Percentiles rank a stretch among this genome's conserved stretches.
These are phyloP conservation scores for Leptinotarsa texana DNA, from an alignment of 1,140 invertebrate species.

Conservation along the genomic window DNA sequence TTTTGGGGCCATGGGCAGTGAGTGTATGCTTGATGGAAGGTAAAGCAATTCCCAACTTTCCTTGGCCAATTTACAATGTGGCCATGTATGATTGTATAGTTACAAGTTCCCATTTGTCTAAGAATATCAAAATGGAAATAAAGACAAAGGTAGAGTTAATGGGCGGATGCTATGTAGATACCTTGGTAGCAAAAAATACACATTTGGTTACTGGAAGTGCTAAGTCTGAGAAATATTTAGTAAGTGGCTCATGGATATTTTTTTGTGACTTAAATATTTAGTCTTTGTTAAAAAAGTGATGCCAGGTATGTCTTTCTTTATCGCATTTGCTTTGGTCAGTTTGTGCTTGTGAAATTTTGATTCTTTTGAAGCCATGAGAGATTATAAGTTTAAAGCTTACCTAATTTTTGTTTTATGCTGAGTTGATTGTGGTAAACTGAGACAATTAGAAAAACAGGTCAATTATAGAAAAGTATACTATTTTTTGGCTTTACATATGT, in stretches of 20 bases:
- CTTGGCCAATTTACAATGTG: slow-evolving; percentile 76
- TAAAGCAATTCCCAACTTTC: slow-evolving; percentile 73
- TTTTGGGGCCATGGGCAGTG: slow-evolving; percentile 81
- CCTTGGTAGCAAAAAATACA: slow-evolving; percentile 73
- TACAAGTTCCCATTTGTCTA: slow-evolving; percentile 71
- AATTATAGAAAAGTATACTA: too few species aligned
- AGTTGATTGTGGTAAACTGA: too few species aligned
- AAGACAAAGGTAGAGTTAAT: slow-evolving; percentile 76
- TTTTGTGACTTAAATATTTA: too few species aligned
- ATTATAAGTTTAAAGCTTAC: too few species aligned
- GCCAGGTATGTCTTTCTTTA: too few species aligned
- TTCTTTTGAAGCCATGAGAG: too few species aligned
- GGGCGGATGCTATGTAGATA: slow-evolving; percentile 76
- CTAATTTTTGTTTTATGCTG: too few species aligned
- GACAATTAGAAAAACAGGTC: too few species aligned
- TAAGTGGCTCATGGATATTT: slow-evolving; percentile 52
- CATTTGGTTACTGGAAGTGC: slow-evolving; percentile 81
- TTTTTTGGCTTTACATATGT: too few species aligned
- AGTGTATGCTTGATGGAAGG: slow-evolving; percentile 72
- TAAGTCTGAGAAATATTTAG: slow-evolving; percentile 74
- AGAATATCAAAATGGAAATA: slow-evolving; percentile 68
- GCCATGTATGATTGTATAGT: slow-evolving; percentile 79
- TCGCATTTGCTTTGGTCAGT: too few species aligned
- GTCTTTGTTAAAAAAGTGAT: too few species aligned
- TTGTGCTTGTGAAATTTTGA: too few species aligned